Base-by-base conservation (phyloP, 2,113 vertebrate species). In the Tyto alba region DNA sequence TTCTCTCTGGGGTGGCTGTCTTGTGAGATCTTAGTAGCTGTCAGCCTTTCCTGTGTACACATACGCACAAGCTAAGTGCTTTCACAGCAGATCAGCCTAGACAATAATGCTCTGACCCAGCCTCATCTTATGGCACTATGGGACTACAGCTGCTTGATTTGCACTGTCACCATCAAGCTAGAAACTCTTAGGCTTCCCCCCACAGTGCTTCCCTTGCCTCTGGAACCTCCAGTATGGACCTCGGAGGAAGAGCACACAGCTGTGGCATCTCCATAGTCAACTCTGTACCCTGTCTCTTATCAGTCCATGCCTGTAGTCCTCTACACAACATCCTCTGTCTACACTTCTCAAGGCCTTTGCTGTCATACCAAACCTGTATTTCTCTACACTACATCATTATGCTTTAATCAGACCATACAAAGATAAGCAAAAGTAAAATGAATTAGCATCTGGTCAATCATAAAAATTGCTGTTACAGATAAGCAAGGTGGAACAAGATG, bases 1-100 rank as follows among this genome's bases (percentile, higher is more conserved):
- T 88, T 72, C 86, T 72, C 15, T 9, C 17, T 48, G 32, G 23
- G 7, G 14, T 81, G 43, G 20, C 16, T 77, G 11, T 20, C 23
- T 80, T 38, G 41, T 18, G 17, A 60, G 34, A 20, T 38, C 36
- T 57, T 4, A 7, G 13, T 34, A 47, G 52, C 7, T 9, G 2
- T 14, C 38, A 56, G 25, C 10, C 13, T 11, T 21, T 74, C 6
- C 21, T 12, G 9, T 18, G 22, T 27, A 32, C 2, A 2, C 11
- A 17, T 20, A 36, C 0, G 0, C 14, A 48, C 8, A 15, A 30
- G 23, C 16, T 21, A n/a, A 41, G 13, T 40, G 55, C 17, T 45
- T 43, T 53, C n/a, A 43, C 47, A 84, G 34, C 25, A 57, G 20
- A 52, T 8, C 29, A 85, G 40, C 8, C 52, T 59, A 18, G 11